Evolutionary conservation across 35 echinoderm and acorn worm species (phyloP).

Genomic region (Stichopus chloronotus): DNA sequence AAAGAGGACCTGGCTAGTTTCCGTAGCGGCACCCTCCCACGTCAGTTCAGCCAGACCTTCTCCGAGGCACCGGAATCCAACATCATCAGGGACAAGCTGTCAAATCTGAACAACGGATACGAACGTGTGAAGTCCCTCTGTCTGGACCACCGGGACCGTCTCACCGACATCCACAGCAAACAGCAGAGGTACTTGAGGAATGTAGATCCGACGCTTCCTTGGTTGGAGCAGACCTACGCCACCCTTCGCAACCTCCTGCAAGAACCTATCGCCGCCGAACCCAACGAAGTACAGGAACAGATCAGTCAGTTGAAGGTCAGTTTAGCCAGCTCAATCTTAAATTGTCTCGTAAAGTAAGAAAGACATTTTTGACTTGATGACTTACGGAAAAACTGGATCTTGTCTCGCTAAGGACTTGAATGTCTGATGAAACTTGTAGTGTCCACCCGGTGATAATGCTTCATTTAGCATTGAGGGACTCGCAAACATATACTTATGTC

Average conservation of each 20-base stretch:
- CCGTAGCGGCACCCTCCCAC: conserved; percentile 77
- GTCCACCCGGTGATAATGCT: no score
- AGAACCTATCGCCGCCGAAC: conserved; percentile 85
- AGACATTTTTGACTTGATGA: not conserved
- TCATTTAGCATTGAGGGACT: no score
- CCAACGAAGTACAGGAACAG: conserved; percentile 84
- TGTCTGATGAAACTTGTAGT: no score
- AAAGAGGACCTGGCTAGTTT: conserved; percentile 85
- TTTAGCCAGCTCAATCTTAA: not conserved
- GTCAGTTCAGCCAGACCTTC: conserved; percentile 97
- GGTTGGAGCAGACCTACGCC: conserved; percentile 78
- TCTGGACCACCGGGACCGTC: conserved; percentile 71
- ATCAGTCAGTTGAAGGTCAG: conserved; percentile 85
- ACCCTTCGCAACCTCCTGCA: conserved; percentile 62
- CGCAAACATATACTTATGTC: no score
- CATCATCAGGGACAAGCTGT: conserved; percentile 86
- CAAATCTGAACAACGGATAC: conserved; percentile 83
- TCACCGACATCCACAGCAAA: conserved; percentile 72
- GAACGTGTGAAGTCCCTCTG: conserved; percentile 76
- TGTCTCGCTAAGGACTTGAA: no score
- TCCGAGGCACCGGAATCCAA: conserved; percentile 90
- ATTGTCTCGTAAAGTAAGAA: not conserved
- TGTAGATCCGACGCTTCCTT: conserved; percentile 83
- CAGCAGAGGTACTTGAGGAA: conserved; percentile 71
- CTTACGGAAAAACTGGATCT: no score